Evolutionary conservation across 23 tunicate species (phyloP).

Genomic region (Clavelina lepadiformis): DNA sequence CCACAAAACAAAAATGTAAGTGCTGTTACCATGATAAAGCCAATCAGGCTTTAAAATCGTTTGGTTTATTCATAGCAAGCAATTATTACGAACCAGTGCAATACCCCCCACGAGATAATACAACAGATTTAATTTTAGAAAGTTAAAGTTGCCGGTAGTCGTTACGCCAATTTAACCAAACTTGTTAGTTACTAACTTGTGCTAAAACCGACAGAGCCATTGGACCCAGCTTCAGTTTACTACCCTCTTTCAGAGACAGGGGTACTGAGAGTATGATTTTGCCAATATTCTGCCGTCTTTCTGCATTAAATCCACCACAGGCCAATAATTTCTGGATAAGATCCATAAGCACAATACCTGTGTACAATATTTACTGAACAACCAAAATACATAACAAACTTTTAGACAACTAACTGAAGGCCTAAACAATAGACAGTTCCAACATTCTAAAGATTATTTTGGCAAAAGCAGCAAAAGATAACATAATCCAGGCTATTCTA

Average conservation of each 20-base stretch:
- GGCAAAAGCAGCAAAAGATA: neutral
- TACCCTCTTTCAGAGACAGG: constrained; percentile 4
- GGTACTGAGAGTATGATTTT: constrained; percentile 13
- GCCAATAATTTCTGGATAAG: constrained; percentile 35
- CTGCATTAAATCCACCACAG: constrained; percentile 5
- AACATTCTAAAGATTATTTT: neutral
- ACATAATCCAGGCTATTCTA: neutral
- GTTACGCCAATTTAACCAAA: neutral
- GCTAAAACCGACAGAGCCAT: constrained; percentile 31
- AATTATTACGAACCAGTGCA: too few relatives aligned
- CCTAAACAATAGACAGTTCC: neutral
- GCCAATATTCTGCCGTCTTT: constrained; percentile 18
- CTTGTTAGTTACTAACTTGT: constrained; percentile 11
- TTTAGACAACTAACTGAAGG: neutral
- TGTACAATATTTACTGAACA: too few relatives aligned
- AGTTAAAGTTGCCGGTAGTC: too few relatives aligned
- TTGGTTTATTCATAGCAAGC: too few relatives aligned
- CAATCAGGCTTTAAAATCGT: too few relatives aligned
- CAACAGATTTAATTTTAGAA: too few relatives aligned
- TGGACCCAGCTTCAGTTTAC: constrained; percentile 40
- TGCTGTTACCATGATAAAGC: too few relatives aligned
- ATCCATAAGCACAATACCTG: constrained; percentile 37
- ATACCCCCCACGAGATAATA: too few relatives aligned
- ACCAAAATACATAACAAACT: neutral
- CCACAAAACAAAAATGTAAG: too few relatives aligned